Evolutionary conservation across 2,797 vertebrate species (phyloP).

Genomic region (Platyrinchus mystaceus): DNA sequence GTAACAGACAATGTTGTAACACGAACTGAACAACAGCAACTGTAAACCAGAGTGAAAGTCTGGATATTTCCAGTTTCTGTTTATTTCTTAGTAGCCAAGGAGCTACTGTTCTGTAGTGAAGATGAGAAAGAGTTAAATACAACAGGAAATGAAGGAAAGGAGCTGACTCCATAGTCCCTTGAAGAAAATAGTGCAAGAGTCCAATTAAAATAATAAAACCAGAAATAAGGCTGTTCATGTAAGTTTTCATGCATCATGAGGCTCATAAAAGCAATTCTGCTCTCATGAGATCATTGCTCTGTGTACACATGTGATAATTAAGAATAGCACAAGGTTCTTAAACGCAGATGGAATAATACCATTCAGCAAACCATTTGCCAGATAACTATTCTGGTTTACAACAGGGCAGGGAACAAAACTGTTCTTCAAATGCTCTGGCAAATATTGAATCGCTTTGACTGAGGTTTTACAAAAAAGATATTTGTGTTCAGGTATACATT

Average conservation of each 20-base stretch:
- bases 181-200: neutral
- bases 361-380: neutral
- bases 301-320: neutral
- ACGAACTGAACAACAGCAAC: accelerated
- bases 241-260: neutral
- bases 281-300: neutral
- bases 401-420: neutral
- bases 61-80: neutral
- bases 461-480: neutral
- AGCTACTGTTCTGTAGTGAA: neutral
- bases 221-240: neutral
- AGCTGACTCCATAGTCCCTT: neutral
- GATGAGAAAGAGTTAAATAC: neutral
- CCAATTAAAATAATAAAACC: neutral
- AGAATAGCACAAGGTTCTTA: neutral
- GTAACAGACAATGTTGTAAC: neutral
- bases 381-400: neutral
- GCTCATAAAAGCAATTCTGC: neutral
- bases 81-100: neutral
- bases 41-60: neutral
- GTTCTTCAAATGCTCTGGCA: neutral
- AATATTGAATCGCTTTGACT: neutral
- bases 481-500: accelerated
- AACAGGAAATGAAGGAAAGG: neutral
- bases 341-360: neutral